Base-by-base conservation (phyloP, 2,797 vertebrate species). In the Rhabdomys pumilio region DNA sequence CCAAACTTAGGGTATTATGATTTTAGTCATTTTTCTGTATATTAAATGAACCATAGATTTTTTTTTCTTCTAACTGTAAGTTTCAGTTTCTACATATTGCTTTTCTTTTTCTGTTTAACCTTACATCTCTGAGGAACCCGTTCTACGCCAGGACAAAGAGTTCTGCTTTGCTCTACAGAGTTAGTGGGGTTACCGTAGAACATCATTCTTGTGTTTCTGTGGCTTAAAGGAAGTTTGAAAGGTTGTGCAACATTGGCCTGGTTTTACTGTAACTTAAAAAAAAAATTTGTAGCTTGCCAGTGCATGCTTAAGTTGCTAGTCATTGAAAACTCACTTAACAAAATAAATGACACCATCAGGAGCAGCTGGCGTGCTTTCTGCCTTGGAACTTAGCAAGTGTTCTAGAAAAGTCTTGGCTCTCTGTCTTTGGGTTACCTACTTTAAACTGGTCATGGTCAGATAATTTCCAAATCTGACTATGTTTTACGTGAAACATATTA, bases 211-310 rank as follows among this genome's bases (percentile, higher is more conserved):
- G 47, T n/a, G 26, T 61, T 65, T 47, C 86, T 17, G 29, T 44
- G 69, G 82, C 38, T 91, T 53, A 59, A 88, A 82, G 91, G 24
- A 92, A 95, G 59, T 88, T 87, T 75, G 47, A 75, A 94, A 93
- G 8, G 47, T 84, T 89, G n/a, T 4, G 3, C 31, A 34, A 13
- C 4, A 77, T 50, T 76, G 69, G 10, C 57, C 79, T 61, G 41
- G 47, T 77, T 91, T 89, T 73, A 19, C 6, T 73, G 59, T 61
- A 83, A 92, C 57, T 76, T 89, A 3, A 47, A 29, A 44, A 75
- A 47, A 80, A 89, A 92, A 92, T 69, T 57, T 55, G 61, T 53
- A 67, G 69, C 34, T 80, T 61, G 59, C 76, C 83, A 82, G 79
- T 12, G n/a, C 47, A 26, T n/a, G 34, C 77, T 89, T 76, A 82